Base-by-base conservation (phyloP, 2,888 invertebrate species). In the Choreutis nemorana region DNA sequence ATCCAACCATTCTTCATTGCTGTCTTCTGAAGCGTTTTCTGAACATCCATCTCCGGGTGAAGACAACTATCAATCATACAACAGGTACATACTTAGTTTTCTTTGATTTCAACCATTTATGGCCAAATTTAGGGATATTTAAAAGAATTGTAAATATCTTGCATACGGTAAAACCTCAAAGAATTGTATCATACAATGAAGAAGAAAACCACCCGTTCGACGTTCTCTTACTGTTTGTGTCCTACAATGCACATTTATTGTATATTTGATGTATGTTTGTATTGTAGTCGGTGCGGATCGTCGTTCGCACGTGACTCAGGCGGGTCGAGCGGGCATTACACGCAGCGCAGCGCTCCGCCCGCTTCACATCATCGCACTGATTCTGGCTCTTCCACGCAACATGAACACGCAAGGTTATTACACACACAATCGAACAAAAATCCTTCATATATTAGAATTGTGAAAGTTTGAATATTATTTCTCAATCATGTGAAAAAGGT, bases 291-390 rank as follows among this genome's bases (percentile, higher is more conserved):
- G 0, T 79, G 79, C 41, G 84, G 83, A 0, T 84, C 84, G 1
- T 84, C 84, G 13, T 81, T 84, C 42, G 91, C 91, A 29, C 84
- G 90, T 2, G 91, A 91, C 61, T 90, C 90, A 0, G 91, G 91
- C 14, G 90, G 90, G 18, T 90, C 89, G 1, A 90, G 90, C 35
- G 91, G 90, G 0, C 91, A 90, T 64, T 91, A 89, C 59, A 90
- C 90, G 31, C 90, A 90, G 60, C 83, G 88, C 38, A 90, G 90
- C 52, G 90, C 90, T 42, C 90, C 90, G n/a, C 83, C 83, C 64
- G 63, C 55, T 48, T 46, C 55, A 29, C 33, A 27, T 14, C 55
- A 64, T 42, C 81, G 88, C 27, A 81, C 87, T 15, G 89, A 90
- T 66, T 88, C 88, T 37, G 89, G 89, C 29, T 89, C 89, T 23